These are phyloP conservation scores for Bombus pascuorum DNA, from an alignment of 1,140 invertebrate species.

Conservation along the genomic window DNA sequence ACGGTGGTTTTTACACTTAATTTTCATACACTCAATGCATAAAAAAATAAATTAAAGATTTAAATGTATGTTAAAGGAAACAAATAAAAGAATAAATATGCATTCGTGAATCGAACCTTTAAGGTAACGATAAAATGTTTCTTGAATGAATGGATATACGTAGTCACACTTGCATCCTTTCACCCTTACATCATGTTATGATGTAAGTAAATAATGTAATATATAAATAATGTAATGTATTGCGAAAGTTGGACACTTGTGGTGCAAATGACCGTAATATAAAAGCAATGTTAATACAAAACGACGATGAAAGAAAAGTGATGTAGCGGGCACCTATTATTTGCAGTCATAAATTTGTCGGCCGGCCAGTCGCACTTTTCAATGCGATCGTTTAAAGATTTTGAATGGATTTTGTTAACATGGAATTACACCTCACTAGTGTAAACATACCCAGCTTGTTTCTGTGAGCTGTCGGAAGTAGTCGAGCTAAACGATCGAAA, in stretches of 20 bases:
- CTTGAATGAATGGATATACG: neutral
- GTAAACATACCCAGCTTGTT: neutral
- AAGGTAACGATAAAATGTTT: neutral
- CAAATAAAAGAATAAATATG: neutral
- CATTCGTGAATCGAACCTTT: neutral
- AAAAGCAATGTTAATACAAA: neutral
- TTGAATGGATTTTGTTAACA: slow-evolving; percentile 4
- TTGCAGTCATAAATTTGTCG: neutral
- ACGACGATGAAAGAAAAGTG: neutral
- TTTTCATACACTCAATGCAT: no score
- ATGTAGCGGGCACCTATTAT: neutral
- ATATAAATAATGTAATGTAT: no score
- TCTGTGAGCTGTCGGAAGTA: slow-evolving; percentile 6
- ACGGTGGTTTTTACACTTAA: no score
- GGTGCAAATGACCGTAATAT: neutral
- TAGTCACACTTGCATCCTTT: no score
- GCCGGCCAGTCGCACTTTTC: neutral
- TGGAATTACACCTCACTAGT: neutral
- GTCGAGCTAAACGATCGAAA: slow-evolving; percentile 1
- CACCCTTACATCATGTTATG: neutral
- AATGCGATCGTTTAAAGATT: neutral
- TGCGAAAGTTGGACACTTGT: neutral
- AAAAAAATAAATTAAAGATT: no score
- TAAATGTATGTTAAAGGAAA: neutral
- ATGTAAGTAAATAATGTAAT: neutral